Conservation (phyloP, 2,797 vertebrate genomes). For the Melopsittacus undulatus region DNA sequence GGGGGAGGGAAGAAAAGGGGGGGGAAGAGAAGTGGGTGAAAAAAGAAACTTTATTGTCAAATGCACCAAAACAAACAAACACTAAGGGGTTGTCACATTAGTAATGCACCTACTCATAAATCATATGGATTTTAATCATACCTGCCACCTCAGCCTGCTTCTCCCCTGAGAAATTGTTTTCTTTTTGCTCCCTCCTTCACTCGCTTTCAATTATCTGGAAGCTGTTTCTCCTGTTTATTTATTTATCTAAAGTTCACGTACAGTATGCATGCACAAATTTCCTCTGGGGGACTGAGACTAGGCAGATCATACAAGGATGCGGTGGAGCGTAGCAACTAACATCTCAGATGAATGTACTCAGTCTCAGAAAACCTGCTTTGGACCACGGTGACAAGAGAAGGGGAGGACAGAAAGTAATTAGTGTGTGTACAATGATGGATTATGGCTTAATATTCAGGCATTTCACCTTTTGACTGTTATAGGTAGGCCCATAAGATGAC, state of each 20-base stretch:
- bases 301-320: constrained; percentile 79
- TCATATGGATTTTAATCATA: constrained; percentile 94
- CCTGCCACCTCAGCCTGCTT: constrained; percentile 80
- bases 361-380: constrained; percentile 70
- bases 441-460: constrained; percentile 79
- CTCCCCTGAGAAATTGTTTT: constrained; percentile 84
- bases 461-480: constrained; percentile 75
- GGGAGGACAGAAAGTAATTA: constrained; percentile 82
- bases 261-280: constrained; percentile 86
- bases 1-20: not conserved
- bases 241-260: constrained; percentile 94
- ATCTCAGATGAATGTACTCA: constrained; percentile 80
- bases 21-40: not conserved
- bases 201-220: constrained; percentile 93
- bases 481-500: constrained; percentile 66
- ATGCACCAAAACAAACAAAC: constrained; percentile 73
- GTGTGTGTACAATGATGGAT: constrained; percentile 79
- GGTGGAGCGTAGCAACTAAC: constrained; percentile 82
- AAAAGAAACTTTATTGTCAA: constrained; percentile 79
- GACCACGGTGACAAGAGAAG: constrained; percentile 73
- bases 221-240: constrained; percentile 90
- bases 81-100: constrained; percentile 81
- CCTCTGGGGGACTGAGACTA: constrained; percentile 81
- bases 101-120: constrained; percentile 91
- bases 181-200: constrained; percentile 81